phyloP scores from a whole-genome alignment of 2,888 invertebrate genomes.

The Erynnis tages region DNA sequence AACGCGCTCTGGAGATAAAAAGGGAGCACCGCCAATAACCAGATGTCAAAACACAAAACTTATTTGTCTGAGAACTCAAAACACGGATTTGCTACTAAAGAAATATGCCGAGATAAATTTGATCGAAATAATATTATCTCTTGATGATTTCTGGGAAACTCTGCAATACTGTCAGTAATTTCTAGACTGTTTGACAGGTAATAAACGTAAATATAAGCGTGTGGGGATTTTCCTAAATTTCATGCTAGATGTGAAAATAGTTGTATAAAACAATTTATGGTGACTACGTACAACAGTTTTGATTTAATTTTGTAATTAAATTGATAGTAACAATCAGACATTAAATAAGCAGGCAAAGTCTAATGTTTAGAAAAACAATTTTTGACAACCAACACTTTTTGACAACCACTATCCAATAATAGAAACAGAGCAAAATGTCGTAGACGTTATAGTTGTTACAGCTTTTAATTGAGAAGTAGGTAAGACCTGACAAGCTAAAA shows the following conservation, averaged over 20 bases:
- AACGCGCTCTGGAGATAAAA: constrained; percentile 11
- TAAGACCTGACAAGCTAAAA: background rate
- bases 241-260: background rate
- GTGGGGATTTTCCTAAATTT: background rate
- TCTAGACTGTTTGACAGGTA: constrained; percentile 4
- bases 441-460: background rate
- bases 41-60: constrained; percentile 21
- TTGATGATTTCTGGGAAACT: constrained; percentile 15
- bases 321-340: too few species aligned
- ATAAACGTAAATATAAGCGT: constrained; percentile 11
- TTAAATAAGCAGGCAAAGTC: too few species aligned
- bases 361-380: too few species aligned
- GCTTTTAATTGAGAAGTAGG: background rate
- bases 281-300: background rate
- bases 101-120: constrained; percentile 19
- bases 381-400: too few species aligned
- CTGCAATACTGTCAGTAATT: constrained; percentile 1
- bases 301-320: background rate
- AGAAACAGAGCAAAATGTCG: too few species aligned
- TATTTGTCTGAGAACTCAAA: constrained; percentile 25
- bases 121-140: constrained; percentile 10
- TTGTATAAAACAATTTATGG: background rate
- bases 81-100: constrained; percentile 17
- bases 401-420: too few species aligned
- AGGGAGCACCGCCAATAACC: constrained; percentile 14